phyloP scores from a whole-genome alignment of 2,888 invertebrate genomes.

The Brachyopa scutellaris region DNA sequence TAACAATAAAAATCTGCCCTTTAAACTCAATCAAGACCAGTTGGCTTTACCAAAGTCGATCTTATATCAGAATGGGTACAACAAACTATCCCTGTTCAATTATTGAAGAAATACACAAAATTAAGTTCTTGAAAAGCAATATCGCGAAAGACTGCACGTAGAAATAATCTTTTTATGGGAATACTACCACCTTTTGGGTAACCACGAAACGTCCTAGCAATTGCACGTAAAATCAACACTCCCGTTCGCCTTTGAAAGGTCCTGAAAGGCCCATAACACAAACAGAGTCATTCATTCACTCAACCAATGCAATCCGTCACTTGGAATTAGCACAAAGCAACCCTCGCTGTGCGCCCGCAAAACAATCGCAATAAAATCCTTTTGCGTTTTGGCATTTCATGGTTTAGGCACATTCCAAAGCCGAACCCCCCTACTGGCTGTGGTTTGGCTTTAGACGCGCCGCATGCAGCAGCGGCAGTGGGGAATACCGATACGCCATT shows the following conservation, averaged over 20 bases:
- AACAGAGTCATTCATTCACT: conserved; percentile 18
- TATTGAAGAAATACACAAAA: no score
- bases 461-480: conserved; percentile 5
- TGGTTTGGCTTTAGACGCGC: conserved; percentile 54
- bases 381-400: conserved; percentile 54
- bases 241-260: neutral
- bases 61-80: no score
- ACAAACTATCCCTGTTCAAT: no score
- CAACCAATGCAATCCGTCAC: conserved; percentile 58
- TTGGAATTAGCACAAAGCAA: conserved; percentile 55
- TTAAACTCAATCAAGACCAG: no score
- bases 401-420: conserved; percentile 51
- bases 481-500: conserved; percentile 33
- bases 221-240: conserved; percentile 8
- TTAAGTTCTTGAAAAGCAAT: no score
- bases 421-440: conserved; percentile 22
- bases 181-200: no score
- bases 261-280: conserved; percentile 5
- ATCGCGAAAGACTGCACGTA: no score
- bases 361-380: conserved; percentile 62
- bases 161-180: no score
- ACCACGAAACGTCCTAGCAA: no score
- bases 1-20: no score
- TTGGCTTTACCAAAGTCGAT: no score
- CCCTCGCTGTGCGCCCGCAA: conserved; percentile 22